phyloP scores from a whole-genome alignment of 1,140 invertebrate species.

The Hermatobates lingyangjiaoensis region DNA sequence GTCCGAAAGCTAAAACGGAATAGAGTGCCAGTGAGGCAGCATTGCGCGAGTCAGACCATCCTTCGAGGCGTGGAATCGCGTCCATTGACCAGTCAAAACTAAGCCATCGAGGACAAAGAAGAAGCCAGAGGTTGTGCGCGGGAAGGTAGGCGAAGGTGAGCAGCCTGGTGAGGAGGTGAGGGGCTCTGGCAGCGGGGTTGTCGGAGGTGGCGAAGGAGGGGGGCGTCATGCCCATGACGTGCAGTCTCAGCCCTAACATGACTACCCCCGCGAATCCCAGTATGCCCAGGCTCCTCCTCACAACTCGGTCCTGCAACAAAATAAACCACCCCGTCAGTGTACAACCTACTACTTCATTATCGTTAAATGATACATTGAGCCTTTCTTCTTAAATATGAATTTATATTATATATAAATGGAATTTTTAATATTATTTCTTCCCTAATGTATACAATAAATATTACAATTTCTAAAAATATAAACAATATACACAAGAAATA shows the following conservation, averaged over 20 bases:
- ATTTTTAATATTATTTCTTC: too few relatives aligned
- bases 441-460: too few relatives aligned
- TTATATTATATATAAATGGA: too few relatives aligned
- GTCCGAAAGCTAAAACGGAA: slow-evolving; percentile 8
- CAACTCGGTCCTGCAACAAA: slow-evolving; percentile 40
- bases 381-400: too few relatives aligned
- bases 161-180: slow-evolving; percentile 43
- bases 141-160: slow-evolving; percentile 78
- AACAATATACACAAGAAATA: too few relatives aligned
- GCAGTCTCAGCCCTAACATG: slow-evolving; percentile 38
- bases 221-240: slow-evolving; percentile 37
- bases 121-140: slow-evolving; percentile 62
- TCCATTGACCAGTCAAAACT: slow-evolving; percentile 96
- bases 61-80: slow-evolving; percentile 59
- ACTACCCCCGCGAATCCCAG: slow-evolving; percentile 33
- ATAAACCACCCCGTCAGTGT: too few relatives aligned
- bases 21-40: slow-evolving; percentile 52
- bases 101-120: slow-evolving; percentile 60
- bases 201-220: slow-evolving; percentile 73
- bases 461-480: too few relatives aligned
- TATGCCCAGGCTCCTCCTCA: slow-evolving; percentile 35
- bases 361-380: too few relatives aligned
- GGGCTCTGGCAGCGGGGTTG: slow-evolving; percentile 68
- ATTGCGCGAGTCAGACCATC: slow-evolving; percentile 54
- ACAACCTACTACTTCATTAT: too few relatives aligned